Percentiles rank a stretch among this genome's conserved stretches.
Conservation (phyloP, 2,113 vertebrate genomes). For the Saguinus midas region DNA sequence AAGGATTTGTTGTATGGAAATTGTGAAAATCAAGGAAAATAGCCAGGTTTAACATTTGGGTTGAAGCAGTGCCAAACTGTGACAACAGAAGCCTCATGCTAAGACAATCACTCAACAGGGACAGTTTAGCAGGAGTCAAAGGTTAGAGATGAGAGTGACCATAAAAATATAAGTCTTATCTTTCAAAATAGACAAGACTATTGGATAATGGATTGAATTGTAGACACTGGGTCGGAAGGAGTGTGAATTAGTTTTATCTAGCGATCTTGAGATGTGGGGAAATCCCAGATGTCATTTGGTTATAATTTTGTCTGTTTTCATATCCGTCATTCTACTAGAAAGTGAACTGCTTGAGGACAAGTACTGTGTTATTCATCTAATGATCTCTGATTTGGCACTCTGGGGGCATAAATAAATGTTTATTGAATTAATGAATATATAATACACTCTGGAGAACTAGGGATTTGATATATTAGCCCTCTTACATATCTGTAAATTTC, state of each 20-base stretch:
- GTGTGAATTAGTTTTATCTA: conserved; percentile 9
- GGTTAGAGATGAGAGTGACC: background rate
- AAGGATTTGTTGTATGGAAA: background rate
- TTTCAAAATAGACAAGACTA: background rate
- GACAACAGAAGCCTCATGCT: background rate
- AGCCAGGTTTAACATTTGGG: background rate
- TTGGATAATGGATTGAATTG: background rate
- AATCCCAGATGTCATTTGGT: background rate
- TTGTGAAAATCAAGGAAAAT: background rate
- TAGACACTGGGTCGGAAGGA: background rate
- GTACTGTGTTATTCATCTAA: background rate
- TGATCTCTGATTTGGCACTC: conserved; percentile 23
- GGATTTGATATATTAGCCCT: background rate
- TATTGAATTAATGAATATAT: conserved; percentile 21
- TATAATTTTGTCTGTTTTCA: conserved; percentile 16
- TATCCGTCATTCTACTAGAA: background rate
- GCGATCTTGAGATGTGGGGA: background rate
- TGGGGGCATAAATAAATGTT: background rate
- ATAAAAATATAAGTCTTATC: background rate
- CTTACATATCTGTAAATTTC: conserved; percentile 34
- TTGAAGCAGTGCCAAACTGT: background rate
- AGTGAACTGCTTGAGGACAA: conserved; percentile 33
- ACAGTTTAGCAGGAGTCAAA: background rate
- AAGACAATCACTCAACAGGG: background rate
- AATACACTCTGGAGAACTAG: conserved; percentile 38